A percentile compares a stretch with the other conserved stretches of the same genome.
Conservation (phyloP, 2,797 vertebrate species). For the Ptychobarbus kaznakovi region DNA sequence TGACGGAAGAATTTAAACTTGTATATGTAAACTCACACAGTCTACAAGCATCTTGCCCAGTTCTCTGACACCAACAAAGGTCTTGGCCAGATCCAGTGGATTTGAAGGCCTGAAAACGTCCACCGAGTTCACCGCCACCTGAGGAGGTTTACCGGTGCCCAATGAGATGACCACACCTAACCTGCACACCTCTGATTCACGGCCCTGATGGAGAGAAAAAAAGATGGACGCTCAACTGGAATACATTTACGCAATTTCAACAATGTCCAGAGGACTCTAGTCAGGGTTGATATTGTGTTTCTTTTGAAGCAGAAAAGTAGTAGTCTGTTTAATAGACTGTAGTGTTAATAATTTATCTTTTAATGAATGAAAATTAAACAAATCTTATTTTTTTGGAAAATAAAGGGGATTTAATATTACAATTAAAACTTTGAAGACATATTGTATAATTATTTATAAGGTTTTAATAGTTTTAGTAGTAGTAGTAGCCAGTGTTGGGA, state of each 20-base stretch:
- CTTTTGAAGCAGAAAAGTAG: not conserved
- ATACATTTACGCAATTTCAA: not conserved
- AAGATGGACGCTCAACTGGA: not conserved
- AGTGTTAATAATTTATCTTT: not conserved
- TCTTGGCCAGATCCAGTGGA: conserved; percentile 93
- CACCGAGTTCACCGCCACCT: conserved; percentile 90
- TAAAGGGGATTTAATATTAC: too few species aligned
- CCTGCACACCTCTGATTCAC: conserved; percentile 73
- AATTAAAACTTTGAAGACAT: too few species aligned
- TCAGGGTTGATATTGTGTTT: not conserved
- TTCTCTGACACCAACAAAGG: conserved; percentile 90
- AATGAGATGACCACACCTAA: conserved; percentile 90
- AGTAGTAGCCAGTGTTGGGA: too few species aligned
- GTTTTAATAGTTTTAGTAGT: too few species aligned
- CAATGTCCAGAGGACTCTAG: not conserved
- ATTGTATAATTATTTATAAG: too few species aligned
- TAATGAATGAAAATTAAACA: too few species aligned
- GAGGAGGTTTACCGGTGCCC: conserved; percentile 92
- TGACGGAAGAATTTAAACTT: too few species aligned
- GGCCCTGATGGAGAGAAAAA: conserved; percentile 72
- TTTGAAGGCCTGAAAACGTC: conserved; percentile 95
- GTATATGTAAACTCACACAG: conserved; percentile 84
- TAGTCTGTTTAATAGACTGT: not conserved
- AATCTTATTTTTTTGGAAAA: too few species aligned
- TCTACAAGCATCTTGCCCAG: conserved; percentile 98